These are phyloP conservation scores for Hydrocynus forskahlii DNA, from an alignment of 2,797 vertebrate genomes.

Conservation along the genomic window DNA sequence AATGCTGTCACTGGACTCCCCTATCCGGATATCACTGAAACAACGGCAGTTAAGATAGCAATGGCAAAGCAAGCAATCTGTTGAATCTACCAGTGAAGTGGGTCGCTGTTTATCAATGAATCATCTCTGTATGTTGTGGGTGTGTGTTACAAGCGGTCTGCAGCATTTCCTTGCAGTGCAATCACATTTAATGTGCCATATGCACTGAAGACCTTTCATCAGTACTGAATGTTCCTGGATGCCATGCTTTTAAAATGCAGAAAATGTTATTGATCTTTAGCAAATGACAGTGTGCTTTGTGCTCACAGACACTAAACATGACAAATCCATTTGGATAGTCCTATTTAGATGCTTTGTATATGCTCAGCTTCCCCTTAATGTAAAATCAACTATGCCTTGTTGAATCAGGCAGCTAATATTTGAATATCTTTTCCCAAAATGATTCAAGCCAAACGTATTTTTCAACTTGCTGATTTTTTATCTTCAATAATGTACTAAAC, in stretches of 20 bases:
- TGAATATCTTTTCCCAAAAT: too few relatives aligned
- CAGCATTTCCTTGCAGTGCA: neutral
- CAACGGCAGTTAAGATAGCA: slow-evolving; percentile 61
- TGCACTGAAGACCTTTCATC: neutral
- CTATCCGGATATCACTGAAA: slow-evolving; percentile 53
- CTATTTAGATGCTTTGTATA: neutral
- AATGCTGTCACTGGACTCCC: slow-evolving; percentile 36
- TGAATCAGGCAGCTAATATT: too few relatives aligned
- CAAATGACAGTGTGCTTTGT: neutral
- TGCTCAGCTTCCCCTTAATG: neutral
- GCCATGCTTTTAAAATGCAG: neutral
- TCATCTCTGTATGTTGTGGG: neutral
- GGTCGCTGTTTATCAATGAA: neutral
- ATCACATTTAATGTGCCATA: neutral
- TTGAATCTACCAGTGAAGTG: slow-evolving; percentile 43
- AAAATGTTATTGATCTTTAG: neutral
- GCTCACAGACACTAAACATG: neutral
- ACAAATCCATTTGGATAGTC: neutral
- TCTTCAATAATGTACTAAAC: too few relatives aligned
- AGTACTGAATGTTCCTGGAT: neutral
- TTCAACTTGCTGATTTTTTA: too few relatives aligned
- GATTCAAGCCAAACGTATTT: too few relatives aligned
- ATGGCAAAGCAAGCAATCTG: slow-evolving; percentile 44
- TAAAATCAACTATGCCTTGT: neutral
- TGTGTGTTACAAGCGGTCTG: neutral